Evolutionary conservation across 2,113 vertebrate species (phyloP), one percentile per base, ranked within the genome.

Genomic region (Cisticola juncidis): DNA sequence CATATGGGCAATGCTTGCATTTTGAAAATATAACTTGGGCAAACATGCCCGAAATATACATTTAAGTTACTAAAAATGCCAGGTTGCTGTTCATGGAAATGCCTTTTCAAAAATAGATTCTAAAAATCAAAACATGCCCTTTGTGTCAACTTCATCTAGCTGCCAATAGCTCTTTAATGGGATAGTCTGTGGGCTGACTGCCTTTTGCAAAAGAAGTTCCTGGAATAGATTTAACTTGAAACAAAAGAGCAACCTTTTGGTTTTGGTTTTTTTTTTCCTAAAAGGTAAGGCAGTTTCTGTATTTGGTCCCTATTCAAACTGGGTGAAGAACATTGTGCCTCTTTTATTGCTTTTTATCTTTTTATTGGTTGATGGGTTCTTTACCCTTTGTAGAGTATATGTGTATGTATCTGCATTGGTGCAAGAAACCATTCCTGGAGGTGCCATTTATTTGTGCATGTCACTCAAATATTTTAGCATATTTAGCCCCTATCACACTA

Each of bases 51-150:
- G 88, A 91, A 90, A 68, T 78, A 50, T 54, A 94, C 54, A 88
- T 97, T 96, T 92, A 95, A 91, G 82, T 90, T 96, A 77, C 88
- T 95, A 50, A 87, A 97, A 97, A 96, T 96, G 71, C 40, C 83
- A 86, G 18, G 64, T 88, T 50, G 9, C 57, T 89, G 18, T 62
- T 93, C 61, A 40, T 11, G 4, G 86, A 95, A 96, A 91, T 74
- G 47, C 14, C 68, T 76, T 95, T 96, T 84, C 40, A 92, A 76
- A 93, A 96, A 93, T 28, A 92, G 76, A 48, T 42, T 84, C 25
- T 16, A 28, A 58, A 68, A 88, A 93, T 94, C 69, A 80, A 96
- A 95, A 93, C 33, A 78, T 68, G 51, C 5, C 47, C 60, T 81
- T 54, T 95, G 35, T 47, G 12, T 81, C 54, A 93, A 85, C 48